A percentile compares a stretch with the other conserved stretches of the same genome.
phyloP scores from a whole-genome alignment of 2,797 vertebrate genomes.

The Oreortyx pictus region DNA sequence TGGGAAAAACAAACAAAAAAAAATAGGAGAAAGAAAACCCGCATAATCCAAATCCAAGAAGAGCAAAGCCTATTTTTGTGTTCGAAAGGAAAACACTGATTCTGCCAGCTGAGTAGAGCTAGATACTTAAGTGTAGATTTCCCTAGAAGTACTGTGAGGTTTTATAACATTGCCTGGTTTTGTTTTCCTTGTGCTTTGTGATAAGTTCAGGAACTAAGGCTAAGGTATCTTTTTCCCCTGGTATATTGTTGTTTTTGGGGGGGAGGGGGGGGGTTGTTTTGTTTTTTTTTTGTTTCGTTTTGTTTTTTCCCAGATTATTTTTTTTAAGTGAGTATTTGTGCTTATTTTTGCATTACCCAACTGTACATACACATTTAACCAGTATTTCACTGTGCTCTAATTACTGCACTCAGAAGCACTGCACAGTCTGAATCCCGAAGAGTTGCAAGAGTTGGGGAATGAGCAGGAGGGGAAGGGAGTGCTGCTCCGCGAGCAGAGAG shows the following conservation, averaged over 20 bases:
- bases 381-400: constrained; percentile 90
- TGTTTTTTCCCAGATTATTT: constrained; percentile 61
- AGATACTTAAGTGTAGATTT: constrained; percentile 64
- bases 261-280: neutral
- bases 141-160: constrained; percentile 64
- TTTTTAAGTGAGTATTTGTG: constrained; percentile 66
- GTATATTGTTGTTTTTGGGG: constrained; percentile 26
- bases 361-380: constrained; percentile 82
- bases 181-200: constrained; percentile 74
- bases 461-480: neutral
- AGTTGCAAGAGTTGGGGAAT: constrained; percentile 48
- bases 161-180: constrained; percentile 65
- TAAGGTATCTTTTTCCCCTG: constrained; percentile 51
- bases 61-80: constrained; percentile 62
- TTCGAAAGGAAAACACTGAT: constrained; percentile 69
- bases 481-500: constrained; percentile 88
- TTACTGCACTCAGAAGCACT: constrained; percentile 89
- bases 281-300: neutral
- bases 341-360: constrained; percentile 71
- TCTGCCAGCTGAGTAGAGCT: constrained; percentile 68
- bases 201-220: constrained; percentile 71
- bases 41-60: constrained; percentile 66
- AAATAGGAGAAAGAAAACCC: constrained; percentile 43
- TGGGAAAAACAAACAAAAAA: neutral
- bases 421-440: constrained; percentile 75